These are phyloP conservation scores for Bucorvus abyssinicus DNA, from an alignment of 2,797 vertebrate species.

Conservation along the genomic window DNA sequence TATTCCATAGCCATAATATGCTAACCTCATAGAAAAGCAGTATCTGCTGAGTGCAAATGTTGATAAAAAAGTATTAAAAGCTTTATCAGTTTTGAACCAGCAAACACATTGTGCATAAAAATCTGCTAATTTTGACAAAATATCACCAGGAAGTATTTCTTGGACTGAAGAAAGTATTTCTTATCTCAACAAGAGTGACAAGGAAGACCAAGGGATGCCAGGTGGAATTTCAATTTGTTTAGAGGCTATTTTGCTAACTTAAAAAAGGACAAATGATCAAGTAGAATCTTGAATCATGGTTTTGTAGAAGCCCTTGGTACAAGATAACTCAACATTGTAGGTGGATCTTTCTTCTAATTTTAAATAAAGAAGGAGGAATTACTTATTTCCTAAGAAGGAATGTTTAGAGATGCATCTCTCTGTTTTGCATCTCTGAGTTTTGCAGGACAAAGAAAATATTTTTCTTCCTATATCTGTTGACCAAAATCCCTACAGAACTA, in stretches of 20 bases:
- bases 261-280: not conserved
- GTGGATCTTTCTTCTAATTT: not conserved
- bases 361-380: not conserved
- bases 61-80: not conserved
- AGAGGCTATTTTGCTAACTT: not conserved
- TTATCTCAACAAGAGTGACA: not conserved
- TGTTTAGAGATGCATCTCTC: not conserved
- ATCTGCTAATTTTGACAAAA: not conserved
- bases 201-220: fast-evolving
- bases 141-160: not conserved
- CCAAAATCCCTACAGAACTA: not conserved
- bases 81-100: not conserved
- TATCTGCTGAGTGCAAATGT: not conserved
- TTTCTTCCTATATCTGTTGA: not conserved
- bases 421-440: not conserved
- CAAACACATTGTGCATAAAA: not conserved
- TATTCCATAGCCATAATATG: not conserved
- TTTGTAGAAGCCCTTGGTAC: not conserved
- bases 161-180: not conserved
- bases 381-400: not conserved
- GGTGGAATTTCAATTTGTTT: not conserved
- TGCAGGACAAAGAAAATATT: not conserved
- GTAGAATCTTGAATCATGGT: not conserved
- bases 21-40: not conserved
- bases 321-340: not conserved